Base-by-base conservation (phyloP, 2,113 vertebrate genomes). In the Corynorhinus townsendii region DNA sequence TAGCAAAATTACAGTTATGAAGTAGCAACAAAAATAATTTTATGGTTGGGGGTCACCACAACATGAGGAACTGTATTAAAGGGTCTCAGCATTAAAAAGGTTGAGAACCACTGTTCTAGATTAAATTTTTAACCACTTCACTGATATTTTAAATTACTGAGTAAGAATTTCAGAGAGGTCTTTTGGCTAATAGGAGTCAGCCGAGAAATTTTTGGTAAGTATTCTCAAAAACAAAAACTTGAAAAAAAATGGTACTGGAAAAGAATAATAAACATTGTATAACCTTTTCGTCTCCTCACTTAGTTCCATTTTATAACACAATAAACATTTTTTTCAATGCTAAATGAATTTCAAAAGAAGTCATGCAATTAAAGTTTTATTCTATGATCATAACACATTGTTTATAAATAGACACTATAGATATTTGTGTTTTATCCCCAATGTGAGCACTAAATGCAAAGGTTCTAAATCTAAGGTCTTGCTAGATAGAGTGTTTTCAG, bases 131-230 rank as follows among this genome's bases (percentile, higher is more conserved):
- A 94, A 98, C 97, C 95, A 93, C 90, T 87, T 97, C 94, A 97
- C 94, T 89, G 95, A 84, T 72, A 95, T 95, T 95, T 95, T 96
- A 96, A 91, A 96, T 83, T 17, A 95, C 64, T 95, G 96, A 96
- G 86, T 11, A 87, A 90, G 75, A 97, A 81, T 88, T 96, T 97
- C 93, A 98, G 96, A 98, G 97, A 95, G 59, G 95, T 98, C 96
- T 99, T 98, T 98, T 99, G 72, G 22, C 35, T 95, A 95, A 91
- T 95, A 96, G 93, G 45, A 88, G 94, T 95, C 97, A 98, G 99
- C 98, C 98, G 99, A 99, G 98, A 98, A 97, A 98, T 98, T 98
- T 99, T 99, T 98, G 98, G 98, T 98, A 97, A 98, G 96, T 91
- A 97, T 97, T 96, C 97, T 94, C 96, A 98, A 98, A 98, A 98